These are phyloP conservation scores for Copidosoma aretas DNA, from an alignment of 2,888 invertebrate species.

Conservation along the genomic window DNA sequence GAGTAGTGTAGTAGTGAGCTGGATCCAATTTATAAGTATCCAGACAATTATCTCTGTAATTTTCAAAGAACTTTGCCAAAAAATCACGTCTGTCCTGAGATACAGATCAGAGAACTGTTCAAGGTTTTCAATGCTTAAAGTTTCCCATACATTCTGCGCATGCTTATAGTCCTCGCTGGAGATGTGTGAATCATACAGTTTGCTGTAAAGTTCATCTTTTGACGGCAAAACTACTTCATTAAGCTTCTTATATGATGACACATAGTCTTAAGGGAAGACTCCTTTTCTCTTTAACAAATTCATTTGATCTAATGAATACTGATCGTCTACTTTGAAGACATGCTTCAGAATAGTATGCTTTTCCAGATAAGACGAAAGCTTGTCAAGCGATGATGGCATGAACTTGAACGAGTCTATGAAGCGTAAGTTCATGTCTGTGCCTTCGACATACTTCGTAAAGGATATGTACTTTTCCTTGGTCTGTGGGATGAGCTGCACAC, in stretches of 20 bases:
- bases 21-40: too few relatives aligned
- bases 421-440: too few relatives aligned
- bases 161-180: neutral
- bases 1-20: too few relatives aligned
- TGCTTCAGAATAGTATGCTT: neutral
- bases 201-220: neutral
- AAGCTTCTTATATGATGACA: neutral
- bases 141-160: neutral
- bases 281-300: neutral
- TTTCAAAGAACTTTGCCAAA: neutral
- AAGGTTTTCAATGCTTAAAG: neutral
- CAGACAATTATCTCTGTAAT: neutral
- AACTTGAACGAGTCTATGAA: too few relatives aligned
- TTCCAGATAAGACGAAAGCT: constrained; percentile 26
- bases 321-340: neutral
- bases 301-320: neutral
- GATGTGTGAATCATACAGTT: neutral
- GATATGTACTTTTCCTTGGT: too few relatives aligned
- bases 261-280: neutral
- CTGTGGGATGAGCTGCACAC: constrained; percentile 45
- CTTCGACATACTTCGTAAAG: too few relatives aligned
- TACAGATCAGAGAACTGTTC: neutral
- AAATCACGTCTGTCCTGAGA: neutral
- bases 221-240: neutral
- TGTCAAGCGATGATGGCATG: too few relatives aligned